phyloP scores from a whole-genome alignment of 2,888 invertebrate genomes.

The Agonopterix arenella region DNA sequence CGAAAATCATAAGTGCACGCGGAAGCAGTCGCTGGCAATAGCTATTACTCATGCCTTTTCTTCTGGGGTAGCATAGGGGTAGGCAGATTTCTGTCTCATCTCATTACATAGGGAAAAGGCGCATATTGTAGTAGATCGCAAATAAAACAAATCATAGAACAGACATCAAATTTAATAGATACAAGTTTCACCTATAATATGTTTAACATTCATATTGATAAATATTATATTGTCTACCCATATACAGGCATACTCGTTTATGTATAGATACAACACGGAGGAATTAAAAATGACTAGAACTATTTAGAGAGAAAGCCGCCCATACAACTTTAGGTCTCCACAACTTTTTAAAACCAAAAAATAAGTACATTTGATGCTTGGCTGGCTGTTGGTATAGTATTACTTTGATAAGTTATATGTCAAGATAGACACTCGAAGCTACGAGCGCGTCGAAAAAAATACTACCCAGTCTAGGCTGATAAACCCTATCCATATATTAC shows the following conservation, averaged over 20 bases:
- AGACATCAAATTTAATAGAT: conserved; percentile 77
- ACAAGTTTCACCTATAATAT: conserved; percentile 71
- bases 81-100: too few species aligned
- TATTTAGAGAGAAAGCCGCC: conserved; percentile 64
- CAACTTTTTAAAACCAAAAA: too few species aligned
- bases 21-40: too few species aligned
- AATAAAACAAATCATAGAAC: conserved; percentile 62
- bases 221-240: conserved; percentile 71
- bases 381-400: neutral
- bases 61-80: too few species aligned
- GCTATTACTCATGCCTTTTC: too few species aligned
- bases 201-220: conserved; percentile 71
- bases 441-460: too few species aligned
- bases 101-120: too few species aligned
- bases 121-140: conserved; percentile 1
- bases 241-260: conserved; percentile 60
- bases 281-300: conserved; percentile 73
- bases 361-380: neutral
- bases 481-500: too few species aligned
- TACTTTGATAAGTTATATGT: too few species aligned
- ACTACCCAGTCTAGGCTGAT: too few species aligned
- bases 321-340: neutral
- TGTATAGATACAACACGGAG: conserved; percentile 60
- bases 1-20: too few species aligned
- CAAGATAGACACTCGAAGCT: too few species aligned